Evolutionary conservation across 2,888 invertebrate genomes (phyloP), one percentile per base, ranked within the genome.

Genomic region (Thelaira solivaga): DNA sequence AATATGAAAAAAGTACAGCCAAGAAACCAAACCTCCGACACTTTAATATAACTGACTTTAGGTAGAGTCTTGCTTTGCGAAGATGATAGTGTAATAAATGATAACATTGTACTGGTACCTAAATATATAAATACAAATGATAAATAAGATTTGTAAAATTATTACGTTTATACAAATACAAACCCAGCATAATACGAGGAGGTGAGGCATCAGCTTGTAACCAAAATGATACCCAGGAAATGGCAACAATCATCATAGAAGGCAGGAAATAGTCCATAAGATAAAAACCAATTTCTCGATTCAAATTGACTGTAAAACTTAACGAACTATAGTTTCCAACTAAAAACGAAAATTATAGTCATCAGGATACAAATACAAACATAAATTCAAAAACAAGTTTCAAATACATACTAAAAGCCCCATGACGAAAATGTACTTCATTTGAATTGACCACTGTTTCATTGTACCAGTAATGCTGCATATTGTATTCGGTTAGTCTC

Each of bases 201-300:
- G 86, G 86, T 0, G 86, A 86, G 2, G 85, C 85, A 78, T 86
- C 86, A 0, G 86, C 86, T 53, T 86, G 86, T 55, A 86, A 68
- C 86, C 86, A 86, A 39, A 86, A 86, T 29, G 87, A 86, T 3
- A 86, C 86, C 86, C 86, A 86, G 0, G 86, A 86, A 2, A 86
- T 86, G 61, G 86, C 86, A n/a, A 86, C 86, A 57, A 86, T 86
- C 86, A 86, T 86, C 86, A 86, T 86, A 20, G 86, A 86, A 4
- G 86, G 86, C 80, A 86, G 51, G 79, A 86, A 86, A 41, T 86
- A 86, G 31, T 86, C 86, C 83, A 86, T 67, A 4, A 86, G 64
- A 81, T 86, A 86, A 61, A 87, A 86, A 5, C 86, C 86, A 71
- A 86, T 86, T 75, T 86, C 86, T 16, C 86, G 86, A 80, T 85